These are phyloP conservation scores for Solea solea DNA, from an alignment of 2,113 vertebrate genomes.

Conservation along the genomic window DNA sequence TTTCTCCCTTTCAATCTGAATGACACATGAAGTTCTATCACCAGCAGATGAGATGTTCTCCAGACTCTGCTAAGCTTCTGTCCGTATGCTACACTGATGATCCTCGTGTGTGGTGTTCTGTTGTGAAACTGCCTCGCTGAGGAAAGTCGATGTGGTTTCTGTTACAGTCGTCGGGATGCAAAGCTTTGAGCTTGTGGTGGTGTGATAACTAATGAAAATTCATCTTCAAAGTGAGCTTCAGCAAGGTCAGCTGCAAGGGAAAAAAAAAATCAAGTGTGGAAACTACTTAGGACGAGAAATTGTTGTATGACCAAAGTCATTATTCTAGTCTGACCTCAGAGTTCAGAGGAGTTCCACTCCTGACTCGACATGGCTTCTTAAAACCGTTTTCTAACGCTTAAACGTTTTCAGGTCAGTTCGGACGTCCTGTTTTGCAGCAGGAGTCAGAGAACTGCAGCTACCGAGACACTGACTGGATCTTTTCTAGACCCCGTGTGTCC, in stretches of 20 bases:
- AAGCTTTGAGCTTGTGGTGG: background rate
- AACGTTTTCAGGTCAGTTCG: background rate
- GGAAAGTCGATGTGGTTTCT: background rate
- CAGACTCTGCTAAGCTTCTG: background rate
- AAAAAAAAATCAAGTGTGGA: background rate
- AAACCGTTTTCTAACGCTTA: background rate
- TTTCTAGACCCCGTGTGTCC: background rate
- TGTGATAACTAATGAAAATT: no score
- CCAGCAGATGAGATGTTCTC: no score
- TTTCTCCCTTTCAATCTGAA: constrained; percentile 26
- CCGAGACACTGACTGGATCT: background rate
- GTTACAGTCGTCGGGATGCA: background rate
- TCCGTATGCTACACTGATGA: constrained; percentile 19
- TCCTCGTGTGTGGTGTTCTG: background rate
- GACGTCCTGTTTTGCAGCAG: background rate
- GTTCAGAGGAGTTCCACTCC: background rate
- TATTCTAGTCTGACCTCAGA: background rate
- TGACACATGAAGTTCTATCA: constrained; percentile 6
- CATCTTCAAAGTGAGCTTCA: background rate
- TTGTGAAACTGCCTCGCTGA: background rate
- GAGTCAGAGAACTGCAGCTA: background rate
- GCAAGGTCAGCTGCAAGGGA: constrained; percentile 1
- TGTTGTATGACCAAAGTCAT: background rate
- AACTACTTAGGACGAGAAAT: constrained; percentile 4
- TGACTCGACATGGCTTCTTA: background rate